phyloP scores from a whole-genome alignment of 2,888 invertebrate genomes.

The Galeopsomyia nigrocyanea region DNA sequence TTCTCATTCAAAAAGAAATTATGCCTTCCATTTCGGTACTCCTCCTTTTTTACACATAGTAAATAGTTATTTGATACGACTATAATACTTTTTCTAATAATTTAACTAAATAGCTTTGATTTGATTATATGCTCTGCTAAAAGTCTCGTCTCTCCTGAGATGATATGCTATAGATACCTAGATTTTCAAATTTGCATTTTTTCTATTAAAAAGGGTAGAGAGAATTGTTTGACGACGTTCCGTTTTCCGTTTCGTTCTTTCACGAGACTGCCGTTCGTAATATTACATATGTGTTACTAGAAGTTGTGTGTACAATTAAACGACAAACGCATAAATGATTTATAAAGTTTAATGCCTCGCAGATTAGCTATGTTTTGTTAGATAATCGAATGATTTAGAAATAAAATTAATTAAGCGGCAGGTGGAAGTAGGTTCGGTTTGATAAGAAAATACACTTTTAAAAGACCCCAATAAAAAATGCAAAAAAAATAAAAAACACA shows the following conservation, averaged over 20 bases:
- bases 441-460: conserved; percentile 12
- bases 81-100: conserved; percentile 35
- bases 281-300: conserved; percentile 31
- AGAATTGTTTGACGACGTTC: no score
- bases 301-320: conserved; percentile 24
- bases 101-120: not conserved
- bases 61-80: conserved; percentile 41
- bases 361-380: conserved; percentile 41
- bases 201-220: no score
- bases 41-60: conserved; percentile 42
- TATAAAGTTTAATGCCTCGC: conserved; percentile 42
- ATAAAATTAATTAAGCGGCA: conserved; percentile 13
- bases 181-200: no score
- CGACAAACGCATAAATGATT: conserved; percentile 27
- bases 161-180: no score
- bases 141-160: no score
- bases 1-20: not conserved
- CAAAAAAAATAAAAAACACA: not conserved
- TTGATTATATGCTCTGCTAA: no score
- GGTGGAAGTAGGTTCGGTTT: conserved; percentile 14
- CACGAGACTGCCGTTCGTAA: conserved; percentile 37
- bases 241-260: conserved; percentile 35
- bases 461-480: not conserved
- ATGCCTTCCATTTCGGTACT: conserved; percentile 44
- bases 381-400: conserved; percentile 24